Evolutionary conservation across 2,113 vertebrate genomes (phyloP).

Genomic region (Chionis minor): DNA sequence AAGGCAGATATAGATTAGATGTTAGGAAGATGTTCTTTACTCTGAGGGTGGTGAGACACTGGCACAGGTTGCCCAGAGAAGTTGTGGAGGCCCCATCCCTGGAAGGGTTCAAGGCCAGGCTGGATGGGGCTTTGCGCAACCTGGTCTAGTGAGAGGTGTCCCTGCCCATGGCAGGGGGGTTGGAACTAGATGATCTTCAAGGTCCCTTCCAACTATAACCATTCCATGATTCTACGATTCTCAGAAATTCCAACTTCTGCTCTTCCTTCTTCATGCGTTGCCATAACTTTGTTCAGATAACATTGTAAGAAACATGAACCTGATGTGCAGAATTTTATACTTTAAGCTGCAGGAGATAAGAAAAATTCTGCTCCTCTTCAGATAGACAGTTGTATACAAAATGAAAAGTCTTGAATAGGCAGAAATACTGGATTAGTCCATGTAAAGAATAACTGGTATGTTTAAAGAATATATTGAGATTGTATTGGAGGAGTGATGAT

Average conservation of each 20-base stretch:
- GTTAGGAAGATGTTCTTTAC: not conserved
- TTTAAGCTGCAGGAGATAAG: not conserved
- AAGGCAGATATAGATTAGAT: not conserved
- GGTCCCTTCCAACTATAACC: not conserved
- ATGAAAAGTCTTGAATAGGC: not conserved
- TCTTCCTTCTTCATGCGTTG: not conserved
- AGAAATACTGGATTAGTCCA: not conserved
- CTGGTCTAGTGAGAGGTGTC: not conserved
- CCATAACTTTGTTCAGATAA: not conserved
- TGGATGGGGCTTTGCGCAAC: not conserved
- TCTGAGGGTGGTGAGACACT: not conserved
- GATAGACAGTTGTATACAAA: not conserved
- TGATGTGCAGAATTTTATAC: not conserved
- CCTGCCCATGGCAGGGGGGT: not conserved
- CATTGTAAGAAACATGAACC: not conserved
- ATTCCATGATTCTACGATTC: not conserved
- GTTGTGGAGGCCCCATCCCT: not conserved
- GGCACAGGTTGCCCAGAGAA: not conserved
- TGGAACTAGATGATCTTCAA: not conserved
- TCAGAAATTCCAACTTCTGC: not conserved
- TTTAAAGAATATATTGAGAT: not conserved
- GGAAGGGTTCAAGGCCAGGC: not conserved
- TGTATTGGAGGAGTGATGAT: not conserved
- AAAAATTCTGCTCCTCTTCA: not conserved
- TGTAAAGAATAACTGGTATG: not conserved